Base-by-base conservation (phyloP, 2,113 vertebrate species). In the Mellivora capensis region DNA sequence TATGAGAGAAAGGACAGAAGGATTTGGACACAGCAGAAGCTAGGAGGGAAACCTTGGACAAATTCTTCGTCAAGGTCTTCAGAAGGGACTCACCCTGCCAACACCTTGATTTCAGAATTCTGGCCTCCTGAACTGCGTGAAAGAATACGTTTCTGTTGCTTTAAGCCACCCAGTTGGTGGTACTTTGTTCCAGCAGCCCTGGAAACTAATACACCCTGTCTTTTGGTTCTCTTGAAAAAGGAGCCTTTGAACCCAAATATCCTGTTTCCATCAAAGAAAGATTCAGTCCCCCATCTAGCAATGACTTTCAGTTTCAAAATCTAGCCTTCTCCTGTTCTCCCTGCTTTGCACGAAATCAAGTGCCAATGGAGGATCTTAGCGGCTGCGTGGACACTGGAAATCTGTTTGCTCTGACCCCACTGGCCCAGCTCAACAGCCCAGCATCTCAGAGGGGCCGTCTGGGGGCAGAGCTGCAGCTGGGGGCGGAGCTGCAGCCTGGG, bases 271-370 rank as follows among this genome's bases (percentile, higher is more conserved):
- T 83, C 85, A 69, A 52, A 79, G 47, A 90, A 69, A 79, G 42
- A 79, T 67, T 64, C 42, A 93, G 81, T 8, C 59, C 25, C 47
- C 25, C 72, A 69, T 29, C 20, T 13, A 69, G 88, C 94, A 87
- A 8, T 67, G 64, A 31, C 52, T 91, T 87, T 64, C 52, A 20
- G 10, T 87, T 86, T 37, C 76, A 54, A 95, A 87, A 79, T 67
- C 69, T 67, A 84, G 47, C 47, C 77, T 42, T 54, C 87, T 96
- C 69, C 62, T 49, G 23, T 52, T 7, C 59, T 93, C 23, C 80
- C 67, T 59, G 7, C 67, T 98, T 97, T 97, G 57, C 74, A 62
- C 62, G 44, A 62, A 91, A 93, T 96, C 88, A 44, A 93, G 54
- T 81, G 88, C 59, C 42, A n/a, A 39, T 90, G 17, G n/a, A 88